phyloP scores from a whole-genome alignment of 2,797 vertebrate genomes.

The Pempheris klunzingeri region DNA sequence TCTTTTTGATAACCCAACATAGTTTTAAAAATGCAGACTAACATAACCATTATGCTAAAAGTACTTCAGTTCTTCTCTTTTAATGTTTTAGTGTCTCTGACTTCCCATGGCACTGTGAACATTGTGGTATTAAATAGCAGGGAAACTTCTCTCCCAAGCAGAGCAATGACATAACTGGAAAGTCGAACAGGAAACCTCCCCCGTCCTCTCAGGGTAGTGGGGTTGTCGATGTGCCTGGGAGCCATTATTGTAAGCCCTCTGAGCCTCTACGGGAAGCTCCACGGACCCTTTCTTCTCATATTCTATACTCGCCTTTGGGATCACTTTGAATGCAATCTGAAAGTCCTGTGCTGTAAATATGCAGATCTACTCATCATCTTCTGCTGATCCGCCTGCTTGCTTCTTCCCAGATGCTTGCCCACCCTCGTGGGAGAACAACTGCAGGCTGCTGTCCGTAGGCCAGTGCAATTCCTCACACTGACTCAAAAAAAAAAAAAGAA shows the following conservation, averaged over 20 bases:
- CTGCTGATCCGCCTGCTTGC: slow-evolving; percentile 46
- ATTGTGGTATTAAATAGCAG: slow-evolving; percentile 29
- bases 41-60: slow-evolving; percentile 25
- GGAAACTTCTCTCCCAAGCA: slow-evolving; percentile 28
- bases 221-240: slow-evolving; percentile 62
- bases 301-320: slow-evolving; percentile 56
- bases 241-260: slow-evolving; percentile 61
- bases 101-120: slow-evolving; percentile 22
- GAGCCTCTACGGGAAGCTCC: slow-evolving; percentile 61
- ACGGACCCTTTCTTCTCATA: slow-evolving; percentile 30
- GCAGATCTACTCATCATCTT: slow-evolving; percentile 63
- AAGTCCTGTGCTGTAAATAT: slow-evolving; percentile 64
- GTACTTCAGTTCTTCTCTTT: slow-evolving; percentile 10
- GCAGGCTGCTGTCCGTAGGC: slow-evolving; percentile 72
- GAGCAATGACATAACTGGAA: slow-evolving; percentile 53
- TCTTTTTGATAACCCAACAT: not conserved
- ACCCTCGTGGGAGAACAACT: slow-evolving; percentile 83
- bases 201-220: slow-evolving; percentile 46
- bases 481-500: slow-evolving; percentile 54
- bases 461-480: slow-evolving; percentile 75
- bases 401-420: slow-evolving; percentile 72
- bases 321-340: slow-evolving; percentile 58
- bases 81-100: slow-evolving; percentile 28
- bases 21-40: not conserved
- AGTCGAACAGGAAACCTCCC: slow-evolving; percentile 68